Percentiles rank a stretch among this genome's conserved stretches.
phyloP scores from a whole-genome alignment of 2,888 invertebrate genomes.

The Hypsopygia costalis region DNA sequence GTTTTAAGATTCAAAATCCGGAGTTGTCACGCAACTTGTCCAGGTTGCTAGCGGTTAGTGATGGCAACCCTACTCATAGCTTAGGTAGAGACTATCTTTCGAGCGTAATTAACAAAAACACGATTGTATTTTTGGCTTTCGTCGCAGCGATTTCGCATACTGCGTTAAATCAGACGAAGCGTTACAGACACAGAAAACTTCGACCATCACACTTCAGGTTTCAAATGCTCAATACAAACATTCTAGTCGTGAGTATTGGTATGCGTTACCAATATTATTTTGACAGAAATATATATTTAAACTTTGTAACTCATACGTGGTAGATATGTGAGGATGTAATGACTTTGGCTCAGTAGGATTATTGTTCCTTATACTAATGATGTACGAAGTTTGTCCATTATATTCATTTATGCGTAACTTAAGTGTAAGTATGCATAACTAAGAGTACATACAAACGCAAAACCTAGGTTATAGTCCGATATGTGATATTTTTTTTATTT shows the following conservation, averaged over 20 bases:
- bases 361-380: slow-evolving; percentile 37
- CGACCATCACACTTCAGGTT: too few relatives aligned
- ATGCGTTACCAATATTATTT: slow-evolving; percentile 29
- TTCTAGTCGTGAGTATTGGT: slow-evolving; percentile 54
- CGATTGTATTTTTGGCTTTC: too few relatives aligned
- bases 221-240: slow-evolving; percentile 37
- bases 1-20: too few relatives aligned
- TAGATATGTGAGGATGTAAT: slow-evolving; percentile 26
- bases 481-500: slow-evolving; percentile 59
- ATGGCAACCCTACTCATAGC: too few relatives aligned
- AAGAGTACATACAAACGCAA: slow-evolving; percentile 40
- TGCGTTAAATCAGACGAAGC: too few relatives aligned
- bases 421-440: slow-evolving; percentile 31
- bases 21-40: too few relatives aligned
- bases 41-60: too few relatives aligned
- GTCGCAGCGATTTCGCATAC: too few relatives aligned
- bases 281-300: slow-evolving; percentile 22
- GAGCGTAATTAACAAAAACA: too few relatives aligned
- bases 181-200: too few relatives aligned
- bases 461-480: slow-evolving; percentile 50
- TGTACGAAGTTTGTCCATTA: slow-evolving; percentile 38
- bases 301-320: slow-evolving; percentile 20
- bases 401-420: slow-evolving; percentile 36
- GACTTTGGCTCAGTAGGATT: slow-evolving; percentile 50
- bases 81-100: too few relatives aligned